Percentiles rank a stretch among this genome's conserved stretches.
Evolutionary conservation across 2,888 invertebrate genomes (phyloP).

Genomic region (Trichacis sp.): DNA sequence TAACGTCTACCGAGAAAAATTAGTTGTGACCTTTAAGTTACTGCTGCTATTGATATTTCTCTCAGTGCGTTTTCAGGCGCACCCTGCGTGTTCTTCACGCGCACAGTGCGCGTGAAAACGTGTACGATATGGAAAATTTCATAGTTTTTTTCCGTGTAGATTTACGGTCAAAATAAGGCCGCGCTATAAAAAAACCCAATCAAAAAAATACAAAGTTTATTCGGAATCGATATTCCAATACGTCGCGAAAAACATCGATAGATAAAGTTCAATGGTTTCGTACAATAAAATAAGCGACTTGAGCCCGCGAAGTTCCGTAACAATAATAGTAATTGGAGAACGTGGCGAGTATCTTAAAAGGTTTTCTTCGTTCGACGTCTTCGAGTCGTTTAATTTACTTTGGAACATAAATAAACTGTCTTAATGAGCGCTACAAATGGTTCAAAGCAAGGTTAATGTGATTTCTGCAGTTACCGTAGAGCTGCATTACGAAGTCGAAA

Average conservation of each 20-base stretch:
- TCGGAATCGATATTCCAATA: too few relatives aligned
- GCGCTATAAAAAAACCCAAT: too few relatives aligned
- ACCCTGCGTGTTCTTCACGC: too few relatives aligned
- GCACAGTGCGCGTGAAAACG: too few relatives aligned
- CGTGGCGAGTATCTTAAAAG: not conserved
- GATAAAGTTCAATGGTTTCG: not conserved
- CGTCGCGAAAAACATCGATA: not conserved
- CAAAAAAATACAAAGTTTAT: too few relatives aligned
- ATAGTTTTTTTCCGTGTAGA: too few relatives aligned
- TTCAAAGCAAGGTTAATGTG: conserved; percentile 44
- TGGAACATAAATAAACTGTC: conserved; percentile 49
- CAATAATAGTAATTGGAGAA: not conserved
- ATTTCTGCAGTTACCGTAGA: conserved; percentile 27
- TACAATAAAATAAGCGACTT: not conserved
- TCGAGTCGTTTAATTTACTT: conserved; percentile 47
- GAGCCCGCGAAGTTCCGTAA: not conserved
- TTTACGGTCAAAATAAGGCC: too few relatives aligned
- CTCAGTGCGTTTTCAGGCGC: too few relatives aligned
- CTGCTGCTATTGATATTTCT: too few relatives aligned
- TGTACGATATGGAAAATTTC: too few relatives aligned
- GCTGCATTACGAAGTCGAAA: conserved; percentile 1
- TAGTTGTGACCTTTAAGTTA: too few relatives aligned
- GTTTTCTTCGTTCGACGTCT: conserved; percentile 15
- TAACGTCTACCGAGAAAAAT: too few relatives aligned
- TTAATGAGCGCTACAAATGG: conserved; percentile 47